Evolutionary conservation across 1,140 invertebrate genomes (phyloP), one percentile per base, ranked within the genome.

Genomic region (Drosophila kepulauana): DNA sequence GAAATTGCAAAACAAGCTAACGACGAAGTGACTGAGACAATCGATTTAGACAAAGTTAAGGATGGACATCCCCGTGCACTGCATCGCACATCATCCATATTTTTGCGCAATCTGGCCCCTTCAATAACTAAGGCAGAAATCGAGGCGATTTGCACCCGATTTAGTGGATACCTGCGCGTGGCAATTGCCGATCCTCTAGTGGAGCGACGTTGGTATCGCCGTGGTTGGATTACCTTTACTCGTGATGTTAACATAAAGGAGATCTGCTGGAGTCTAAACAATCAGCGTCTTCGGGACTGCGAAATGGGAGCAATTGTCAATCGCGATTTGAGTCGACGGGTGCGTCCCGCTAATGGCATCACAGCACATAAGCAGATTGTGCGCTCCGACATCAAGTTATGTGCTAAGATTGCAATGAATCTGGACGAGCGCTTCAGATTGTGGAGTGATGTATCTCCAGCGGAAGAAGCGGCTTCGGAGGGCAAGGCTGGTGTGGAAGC

Each of bases 191-290:
- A 99, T 94, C 99, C 99, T 1, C 95, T 99, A 82, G 97, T 98
- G 0, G 99, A 99, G 88, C 95, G 98, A 48, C 95, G 98, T 43
- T 99, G 99, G 96, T 97, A 98, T 92, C 95, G 99, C 25, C 95
- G 98, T 54, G 99, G 98, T 46, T 99, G 99, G 99, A 98, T 99
- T 3, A 99, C 99, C 1, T 99, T 99, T 93, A 96, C 98, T 80
- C 94, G 98, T 43, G 96, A 98, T 91, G 98, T 99, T 5, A 99
- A 99, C 92, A 99, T 99, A 70, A 99, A 99, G 93, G 98, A 99
- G 93, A 99, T 99, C 68, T 99, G 99, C 93, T 99, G 98, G 98
- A 98, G 98, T 92, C 94, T 99, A 7, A 99, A 99, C 91, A 99
- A 98, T 84, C 98, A 99, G 71, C 81, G 92, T 13, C 73, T 93